Evolutionary conservation across 1,140 invertebrate species (phyloP).

Genomic region (Drosophila cardini): DNA sequence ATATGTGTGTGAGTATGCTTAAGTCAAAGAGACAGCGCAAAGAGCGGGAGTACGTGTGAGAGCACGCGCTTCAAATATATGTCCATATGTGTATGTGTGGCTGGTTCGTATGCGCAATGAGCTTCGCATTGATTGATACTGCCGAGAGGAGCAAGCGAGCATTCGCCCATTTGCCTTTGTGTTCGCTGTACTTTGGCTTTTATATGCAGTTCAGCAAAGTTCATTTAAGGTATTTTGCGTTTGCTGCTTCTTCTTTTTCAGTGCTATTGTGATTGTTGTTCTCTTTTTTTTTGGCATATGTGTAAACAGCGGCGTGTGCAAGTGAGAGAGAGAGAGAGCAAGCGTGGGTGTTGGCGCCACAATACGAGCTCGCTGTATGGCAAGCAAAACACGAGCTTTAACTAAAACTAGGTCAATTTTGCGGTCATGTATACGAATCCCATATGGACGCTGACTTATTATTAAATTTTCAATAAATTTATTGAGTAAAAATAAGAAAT

Average conservation of each 20-base stretch:
- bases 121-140: conserved; percentile 74
- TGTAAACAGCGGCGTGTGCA: conserved; percentile 21
- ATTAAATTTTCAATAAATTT: background rate
- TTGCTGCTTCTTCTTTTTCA: background rate
- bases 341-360: conserved; percentile 41
- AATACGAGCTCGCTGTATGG: conserved; percentile 35
- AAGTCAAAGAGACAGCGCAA: conserved; percentile 30
- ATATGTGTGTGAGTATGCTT: conserved; percentile 7
- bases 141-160: conserved; percentile 5
- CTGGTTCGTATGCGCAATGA: conserved; percentile 63
- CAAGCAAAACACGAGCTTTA: conserved; percentile 1
- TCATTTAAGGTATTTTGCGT: conserved; percentile 41
- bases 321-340: conserved; percentile 2
- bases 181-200: conserved; percentile 62
- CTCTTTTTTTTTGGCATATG: conserved; percentile 41
- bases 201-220: conserved; percentile 70
- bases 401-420: conserved; percentile 22
- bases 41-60: background rate
- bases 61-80: background rate
- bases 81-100: conserved; percentile 38
- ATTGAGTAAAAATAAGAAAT: background rate
- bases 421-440: background rate
- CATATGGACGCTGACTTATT: background rate
- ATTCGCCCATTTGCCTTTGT: conserved; percentile 59
- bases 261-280: conserved; percentile 12